These are phyloP conservation scores for Muschampia plurimacula DNA, from an alignment of 2,888 invertebrate genomes.

Conservation along the genomic window DNA sequence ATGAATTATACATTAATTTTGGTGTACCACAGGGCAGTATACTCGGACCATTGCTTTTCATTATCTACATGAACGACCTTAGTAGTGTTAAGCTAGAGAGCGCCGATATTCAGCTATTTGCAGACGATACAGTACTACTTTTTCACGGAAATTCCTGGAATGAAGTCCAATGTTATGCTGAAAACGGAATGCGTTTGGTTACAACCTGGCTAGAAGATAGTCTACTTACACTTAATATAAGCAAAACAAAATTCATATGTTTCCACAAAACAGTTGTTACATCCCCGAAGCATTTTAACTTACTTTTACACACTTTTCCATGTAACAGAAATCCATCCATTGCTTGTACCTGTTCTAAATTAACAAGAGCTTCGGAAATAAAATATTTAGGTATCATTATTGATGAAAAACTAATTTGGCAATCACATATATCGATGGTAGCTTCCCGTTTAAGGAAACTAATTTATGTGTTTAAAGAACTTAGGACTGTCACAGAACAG, in stretches of 20 bases:
- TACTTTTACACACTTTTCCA: neutral
- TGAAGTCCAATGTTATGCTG: neutral
- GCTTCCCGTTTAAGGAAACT: no score
- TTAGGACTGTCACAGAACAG: no score
- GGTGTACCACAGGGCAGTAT: conserved; percentile 26
- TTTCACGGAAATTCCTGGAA: conserved; percentile 4
- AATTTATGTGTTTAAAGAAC: no score
- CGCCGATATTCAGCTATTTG: neutral
- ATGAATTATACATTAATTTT: neutral
- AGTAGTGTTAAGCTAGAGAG: neutral
- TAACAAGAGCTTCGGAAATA: no score
- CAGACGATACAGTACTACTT: conserved; percentile 6
- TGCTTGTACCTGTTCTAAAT: no score
- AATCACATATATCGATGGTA: no score
- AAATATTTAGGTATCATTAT: no score
- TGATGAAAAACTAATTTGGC: no score
- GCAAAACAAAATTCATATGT: conserved; percentile 4
- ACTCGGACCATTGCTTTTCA: conserved; percentile 3
- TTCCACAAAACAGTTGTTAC: neutral
- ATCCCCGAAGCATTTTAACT: neutral
- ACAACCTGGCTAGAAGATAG: conserved; percentile 19
- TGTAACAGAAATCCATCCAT: no score
- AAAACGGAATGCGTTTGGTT: conserved; percentile 9
- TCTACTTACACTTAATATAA: conserved; percentile 7
- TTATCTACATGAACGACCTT: conserved; percentile 9